These are phyloP conservation scores for Xiphorhynchus erythropygius DNA, from an alignment of 2,797 vertebrate species.

Conservation along the genomic window DNA sequence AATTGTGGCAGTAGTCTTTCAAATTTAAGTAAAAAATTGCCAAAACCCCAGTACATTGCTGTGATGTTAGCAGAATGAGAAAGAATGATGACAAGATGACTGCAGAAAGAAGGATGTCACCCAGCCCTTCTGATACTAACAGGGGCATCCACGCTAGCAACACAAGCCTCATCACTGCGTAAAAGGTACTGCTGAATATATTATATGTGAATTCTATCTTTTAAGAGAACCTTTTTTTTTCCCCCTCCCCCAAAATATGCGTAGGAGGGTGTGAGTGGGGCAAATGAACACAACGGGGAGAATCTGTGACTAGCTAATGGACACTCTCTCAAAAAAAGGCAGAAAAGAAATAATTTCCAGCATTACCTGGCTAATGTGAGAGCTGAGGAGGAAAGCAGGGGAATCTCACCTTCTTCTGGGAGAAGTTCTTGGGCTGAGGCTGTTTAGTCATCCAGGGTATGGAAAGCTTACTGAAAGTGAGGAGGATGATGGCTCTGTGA, in stretches of 20 bases:
- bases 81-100: neutral
- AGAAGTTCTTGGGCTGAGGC: neutral
- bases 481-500: neutral
- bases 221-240: neutral
- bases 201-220: neutral
- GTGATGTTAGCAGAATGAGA: neutral
- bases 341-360: neutral
- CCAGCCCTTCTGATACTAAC: neutral
- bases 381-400: neutral
- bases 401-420: neutral
- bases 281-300: neutral
- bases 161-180: neutral
- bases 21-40: neutral
- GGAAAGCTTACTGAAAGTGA: neutral
- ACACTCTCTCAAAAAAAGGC: neutral
- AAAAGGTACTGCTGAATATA: neutral
- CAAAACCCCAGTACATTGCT: neutral
- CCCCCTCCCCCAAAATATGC: fast-evolving
- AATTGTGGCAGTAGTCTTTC: neutral
- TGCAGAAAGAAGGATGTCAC: neutral
- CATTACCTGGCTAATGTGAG: neutral
- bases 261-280: neutral
- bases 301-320: neutral
- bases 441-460: neutral
- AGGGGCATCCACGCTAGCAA: neutral